Evolutionary conservation across 1,140 invertebrate species (phyloP).

Genomic region (Anadara kagoshimensis): DNA sequence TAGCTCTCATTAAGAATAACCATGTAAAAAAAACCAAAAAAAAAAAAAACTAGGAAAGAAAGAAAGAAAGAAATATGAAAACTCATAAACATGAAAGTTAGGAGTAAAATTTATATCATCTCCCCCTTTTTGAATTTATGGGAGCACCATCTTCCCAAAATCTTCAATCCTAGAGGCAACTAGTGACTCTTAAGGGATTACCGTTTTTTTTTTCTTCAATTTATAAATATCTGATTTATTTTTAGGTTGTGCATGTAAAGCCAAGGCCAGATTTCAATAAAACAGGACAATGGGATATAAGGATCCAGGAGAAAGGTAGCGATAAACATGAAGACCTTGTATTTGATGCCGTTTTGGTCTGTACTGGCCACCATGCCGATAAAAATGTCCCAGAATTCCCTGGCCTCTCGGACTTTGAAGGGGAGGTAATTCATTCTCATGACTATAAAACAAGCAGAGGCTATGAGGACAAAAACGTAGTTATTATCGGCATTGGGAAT

Average conservation of each 20-base stretch:
- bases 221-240: not conserved
- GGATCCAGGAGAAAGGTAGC: not conserved
- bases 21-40: too few relatives aligned
- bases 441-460: slow-evolving; percentile 67
- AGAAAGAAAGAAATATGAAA: too few relatives aligned
- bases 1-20: too few relatives aligned
- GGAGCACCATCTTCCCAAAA: too few relatives aligned
- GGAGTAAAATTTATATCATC: too few relatives aligned
- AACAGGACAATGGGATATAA: slow-evolving; percentile 33
- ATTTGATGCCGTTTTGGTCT: slow-evolving; percentile 68
- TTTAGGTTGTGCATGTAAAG: slow-evolving; percentile 4
- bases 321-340: slow-evolving; percentile 33
- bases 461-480: slow-evolving; percentile 73
- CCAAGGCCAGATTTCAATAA: slow-evolving; percentile 7
- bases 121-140: too few relatives aligned
- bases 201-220: too few relatives aligned
- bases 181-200: too few relatives aligned
- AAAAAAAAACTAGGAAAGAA: too few relatives aligned
- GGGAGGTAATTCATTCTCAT: slow-evolving; percentile 72
- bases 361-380: slow-evolving; percentile 66
- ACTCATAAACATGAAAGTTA: too few relatives aligned
- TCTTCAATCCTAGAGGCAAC: too few relatives aligned
- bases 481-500: slow-evolving; percentile 77
- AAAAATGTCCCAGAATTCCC: slow-evolving; percentile 62
- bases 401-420: slow-evolving; percentile 71